Evolutionary conservation across 2,113 vertebrate species (phyloP), one percentile per base, ranked within the genome.

Genomic region (Puffinus mauretanicus): DNA sequence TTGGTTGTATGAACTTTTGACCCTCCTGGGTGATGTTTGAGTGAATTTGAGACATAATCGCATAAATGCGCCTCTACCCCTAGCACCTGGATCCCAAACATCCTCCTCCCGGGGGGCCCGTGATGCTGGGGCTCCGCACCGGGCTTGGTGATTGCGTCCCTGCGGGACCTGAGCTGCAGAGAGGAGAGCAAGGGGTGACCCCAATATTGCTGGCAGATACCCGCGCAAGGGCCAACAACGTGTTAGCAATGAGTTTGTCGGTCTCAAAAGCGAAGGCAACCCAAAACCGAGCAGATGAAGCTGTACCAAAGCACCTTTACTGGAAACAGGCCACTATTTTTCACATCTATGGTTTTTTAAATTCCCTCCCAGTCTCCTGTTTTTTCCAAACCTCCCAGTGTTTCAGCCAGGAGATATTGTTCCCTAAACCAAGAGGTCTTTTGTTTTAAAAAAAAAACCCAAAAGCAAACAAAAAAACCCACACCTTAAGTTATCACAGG

Each of bases 1-100:
- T 18, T 73, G 84, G 25, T 40, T 19, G 14, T 6, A 5, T 88
- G 95, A 94, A 97, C 96, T 96, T 95, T 90, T 95, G 88, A 96
- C 90, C 90, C 72, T 80, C 62, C 90, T 10, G 75, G 82, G 47
- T 16, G 57, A 70, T 60, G 83, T 91, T 72, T 26, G 90, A 36
- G 61, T 17, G 40, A 82, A 87, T 90, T 76, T 44, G 85, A 65
- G 85, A 40, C 0, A 4, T 2, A 16, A 26, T 60, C 25, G 60
- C 79, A 49, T 54, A 75, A 91, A 62, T 26, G 34, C 4, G 24
- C 20, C 71, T 25, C 34, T 61, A 13, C 26, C 47, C 20, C 61
- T 16, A 6, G 36, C 71, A 94, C 86, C 67, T 88, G 86, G 60
- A 73, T 73, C 92, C 76, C 58, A 36, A 70, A 10, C 18, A 6